These are phyloP conservation scores for Celastrina argiolus DNA, from an alignment of 2,888 invertebrate genomes.

Conservation along the genomic window DNA sequence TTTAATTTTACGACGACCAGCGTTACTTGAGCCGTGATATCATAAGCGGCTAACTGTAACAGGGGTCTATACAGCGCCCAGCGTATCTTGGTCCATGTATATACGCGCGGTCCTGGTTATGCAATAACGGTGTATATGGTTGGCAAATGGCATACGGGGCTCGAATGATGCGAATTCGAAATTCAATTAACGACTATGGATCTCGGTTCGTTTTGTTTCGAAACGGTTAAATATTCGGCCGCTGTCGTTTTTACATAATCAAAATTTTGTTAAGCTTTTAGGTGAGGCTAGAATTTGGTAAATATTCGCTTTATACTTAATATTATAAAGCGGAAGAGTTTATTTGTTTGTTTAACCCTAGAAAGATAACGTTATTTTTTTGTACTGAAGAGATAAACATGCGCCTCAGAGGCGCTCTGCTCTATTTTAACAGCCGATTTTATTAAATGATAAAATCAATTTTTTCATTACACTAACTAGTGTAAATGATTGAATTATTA, in stretches of 20 bases:
- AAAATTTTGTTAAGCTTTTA: not conserved
- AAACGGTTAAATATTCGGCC: constrained; percentile 19
- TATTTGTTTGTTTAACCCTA: no score
- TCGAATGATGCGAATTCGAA: constrained; percentile 31
- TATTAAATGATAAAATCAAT: no score
- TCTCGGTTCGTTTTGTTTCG: constrained; percentile 18
- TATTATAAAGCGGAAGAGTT: no score
- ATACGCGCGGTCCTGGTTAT: not conserved
- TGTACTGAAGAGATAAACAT: no score
- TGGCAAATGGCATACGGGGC: constrained; percentile 28
- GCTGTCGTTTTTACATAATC: not conserved
- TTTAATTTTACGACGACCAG: constrained; percentile 23
- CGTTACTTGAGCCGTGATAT: not conserved
- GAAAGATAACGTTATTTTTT: no score
- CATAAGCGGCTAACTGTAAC: not conserved
- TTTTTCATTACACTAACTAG: no score
- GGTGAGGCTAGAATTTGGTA: no score
- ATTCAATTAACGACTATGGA: constrained; percentile 31
- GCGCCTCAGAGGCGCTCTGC: no score
- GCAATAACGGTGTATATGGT: not conserved
- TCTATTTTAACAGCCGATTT: no score
- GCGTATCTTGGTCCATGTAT: no score
- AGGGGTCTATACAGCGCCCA: constrained; percentile 1
- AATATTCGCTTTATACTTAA: no score
- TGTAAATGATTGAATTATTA: no score